Evolutionary conservation across 37 sponge, comb jelly and placozoan genomes (phyloP).

Genomic region (Spongilla lacustris): DNA sequence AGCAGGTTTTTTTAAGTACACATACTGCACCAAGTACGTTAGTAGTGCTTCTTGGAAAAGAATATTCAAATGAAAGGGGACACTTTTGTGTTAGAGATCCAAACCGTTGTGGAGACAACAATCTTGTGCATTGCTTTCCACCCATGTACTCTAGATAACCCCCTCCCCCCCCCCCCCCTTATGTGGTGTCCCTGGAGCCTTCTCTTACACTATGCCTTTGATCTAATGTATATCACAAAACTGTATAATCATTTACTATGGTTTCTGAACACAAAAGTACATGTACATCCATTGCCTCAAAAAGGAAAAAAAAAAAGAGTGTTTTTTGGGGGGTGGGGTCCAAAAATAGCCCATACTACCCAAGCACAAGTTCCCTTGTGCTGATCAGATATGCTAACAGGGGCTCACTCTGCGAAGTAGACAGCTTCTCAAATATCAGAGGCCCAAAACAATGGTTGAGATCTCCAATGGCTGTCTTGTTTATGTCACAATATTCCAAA

Average conservation of each 20-base stretch:
- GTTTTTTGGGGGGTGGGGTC: not conserved
- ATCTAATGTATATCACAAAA: not conserved
- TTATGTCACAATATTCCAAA: constrained; percentile 50
- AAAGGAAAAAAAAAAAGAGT: not conserved
- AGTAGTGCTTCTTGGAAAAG: no score
- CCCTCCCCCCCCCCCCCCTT: not conserved
- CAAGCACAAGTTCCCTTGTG: constrained; percentile 61
- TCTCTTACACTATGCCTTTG: not conserved
- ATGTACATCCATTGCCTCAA: not conserved
- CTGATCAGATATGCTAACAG: constrained; percentile 72
- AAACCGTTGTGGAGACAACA: no score
- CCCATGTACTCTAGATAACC: not conserved
- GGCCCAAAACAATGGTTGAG: constrained; percentile 59
- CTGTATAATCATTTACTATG: not conserved
- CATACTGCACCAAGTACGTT: no score
- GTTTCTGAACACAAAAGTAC: not conserved
- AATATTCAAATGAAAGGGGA: no score
- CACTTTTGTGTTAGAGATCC: no score
- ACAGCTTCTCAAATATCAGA: constrained; percentile 51
- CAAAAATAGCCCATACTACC: not conserved
- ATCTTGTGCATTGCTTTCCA: no score
- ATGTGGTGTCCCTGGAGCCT: no score
- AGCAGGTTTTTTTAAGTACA: no score
- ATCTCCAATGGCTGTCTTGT: constrained; percentile 51
- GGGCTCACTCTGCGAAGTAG: constrained; percentile 28